Evolutionary conservation across 2,797 vertebrate species (phyloP).

Genomic region (Hyperoplus immaculatus): DNA sequence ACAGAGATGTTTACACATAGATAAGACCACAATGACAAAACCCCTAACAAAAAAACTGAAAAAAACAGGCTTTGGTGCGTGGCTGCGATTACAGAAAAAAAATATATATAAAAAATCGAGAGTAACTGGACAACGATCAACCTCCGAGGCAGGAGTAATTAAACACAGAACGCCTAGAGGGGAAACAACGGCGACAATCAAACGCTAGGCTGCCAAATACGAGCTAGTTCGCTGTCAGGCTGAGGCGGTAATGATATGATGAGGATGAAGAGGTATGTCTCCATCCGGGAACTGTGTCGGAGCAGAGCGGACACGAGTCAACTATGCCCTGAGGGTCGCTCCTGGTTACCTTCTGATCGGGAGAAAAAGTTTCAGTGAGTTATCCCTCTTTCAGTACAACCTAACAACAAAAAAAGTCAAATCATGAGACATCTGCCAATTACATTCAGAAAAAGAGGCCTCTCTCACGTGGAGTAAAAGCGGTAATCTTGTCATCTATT

Average conservation of each 20-base stretch:
- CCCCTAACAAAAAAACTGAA: slow-evolving; percentile 36
- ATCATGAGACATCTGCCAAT: slow-evolving; percentile 50
- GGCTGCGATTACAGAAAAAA: slow-evolving; percentile 52
- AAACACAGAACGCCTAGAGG: slow-evolving; percentile 55
- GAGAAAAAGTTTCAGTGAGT: slow-evolving; percentile 19
- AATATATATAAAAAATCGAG: slow-evolving; percentile 32
- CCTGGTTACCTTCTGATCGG: slow-evolving; percentile 36
- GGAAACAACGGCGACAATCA: slow-evolving; percentile 53
- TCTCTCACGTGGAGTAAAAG: slow-evolving; percentile 17
- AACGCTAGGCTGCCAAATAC: slow-evolving; percentile 27
- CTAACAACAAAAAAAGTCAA: neutral
- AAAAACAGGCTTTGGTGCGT: slow-evolving; percentile 51
- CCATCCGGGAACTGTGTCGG: slow-evolving; percentile 25
- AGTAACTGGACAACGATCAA: slow-evolving; percentile 68
- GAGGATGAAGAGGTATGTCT: slow-evolving; percentile 38
- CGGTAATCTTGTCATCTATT: slow-evolving; percentile 38
- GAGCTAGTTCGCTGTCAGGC: slow-evolving; percentile 40
- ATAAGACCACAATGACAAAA: slow-evolving; percentile 60
- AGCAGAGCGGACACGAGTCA: slow-evolving; percentile 34
- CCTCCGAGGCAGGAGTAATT: slow-evolving; percentile 65
- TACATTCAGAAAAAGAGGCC: slow-evolving; percentile 18
- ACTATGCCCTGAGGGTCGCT: slow-evolving; percentile 49
- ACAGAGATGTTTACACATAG: slow-evolving; percentile 75
- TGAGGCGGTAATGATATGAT: slow-evolving; percentile 40
- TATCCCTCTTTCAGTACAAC: slow-evolving; percentile 10